These are phyloP conservation scores for Drosophila villosipedis DNA, from an alignment of 2,888 invertebrate species.

Conservation along the genomic window DNA sequence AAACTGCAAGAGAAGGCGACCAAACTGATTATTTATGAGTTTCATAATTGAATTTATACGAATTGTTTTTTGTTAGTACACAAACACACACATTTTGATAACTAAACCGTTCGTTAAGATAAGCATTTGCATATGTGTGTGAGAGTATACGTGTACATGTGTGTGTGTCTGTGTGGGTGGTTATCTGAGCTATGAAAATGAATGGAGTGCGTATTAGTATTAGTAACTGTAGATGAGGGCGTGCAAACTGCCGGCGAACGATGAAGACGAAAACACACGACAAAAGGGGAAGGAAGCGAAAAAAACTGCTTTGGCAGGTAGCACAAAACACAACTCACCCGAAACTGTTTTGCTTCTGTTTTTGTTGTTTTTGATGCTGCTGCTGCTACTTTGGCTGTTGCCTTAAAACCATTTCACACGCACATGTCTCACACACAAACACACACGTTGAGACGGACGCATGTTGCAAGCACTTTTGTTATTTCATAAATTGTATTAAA, in stretches of 20 bases:
- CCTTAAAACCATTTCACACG: constrained; percentile 66
- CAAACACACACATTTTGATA: constrained; percentile 51
- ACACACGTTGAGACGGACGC: constrained; percentile 33
- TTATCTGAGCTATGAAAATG: constrained; percentile 45
- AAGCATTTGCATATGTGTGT: constrained; percentile 38
- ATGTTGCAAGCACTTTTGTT: constrained; percentile 54
- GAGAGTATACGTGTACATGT: not conserved
- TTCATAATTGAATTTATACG: constrained; percentile 59
- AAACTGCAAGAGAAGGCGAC: constrained; percentile 61
- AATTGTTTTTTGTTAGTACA: constrained; percentile 43
- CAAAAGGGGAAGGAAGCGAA: constrained; percentile 24
- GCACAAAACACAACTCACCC: constrained; percentile 63
- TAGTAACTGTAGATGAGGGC: constrained; percentile 36
- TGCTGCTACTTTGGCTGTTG: constrained; percentile 46
- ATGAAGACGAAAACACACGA: constrained; percentile 24
- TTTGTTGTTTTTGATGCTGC: constrained; percentile 41
- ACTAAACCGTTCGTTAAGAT: constrained; percentile 54
- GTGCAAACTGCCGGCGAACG: constrained; percentile 58
- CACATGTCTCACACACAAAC: constrained; percentile 66
- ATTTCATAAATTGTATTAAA: constrained; percentile 72
- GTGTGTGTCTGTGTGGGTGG: constrained; percentile 34
- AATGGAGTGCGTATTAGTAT: constrained; percentile 48
- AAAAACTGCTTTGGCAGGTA: constrained; percentile 59
- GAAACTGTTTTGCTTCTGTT: constrained; percentile 59
- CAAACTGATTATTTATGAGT: constrained; percentile 64